Percentiles rank a stretch among this genome's conserved stretches.
These are phyloP conservation scores for Amphiprion percula DNA, from an alignment of 2,113 vertebrate genomes.

Conservation along the genomic window DNA sequence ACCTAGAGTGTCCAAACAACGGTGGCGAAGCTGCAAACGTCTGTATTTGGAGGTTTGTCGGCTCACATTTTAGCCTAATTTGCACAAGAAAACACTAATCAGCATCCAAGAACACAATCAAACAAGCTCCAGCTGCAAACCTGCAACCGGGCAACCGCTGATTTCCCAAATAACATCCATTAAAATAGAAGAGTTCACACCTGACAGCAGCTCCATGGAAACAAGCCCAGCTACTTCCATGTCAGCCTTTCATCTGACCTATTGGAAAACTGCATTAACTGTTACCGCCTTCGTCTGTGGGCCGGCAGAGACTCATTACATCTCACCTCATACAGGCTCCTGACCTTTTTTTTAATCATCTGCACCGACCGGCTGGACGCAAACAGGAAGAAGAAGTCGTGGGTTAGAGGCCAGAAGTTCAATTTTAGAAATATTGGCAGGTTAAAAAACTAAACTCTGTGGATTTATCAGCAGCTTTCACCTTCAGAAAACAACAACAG, in stretches of 20 bases:
- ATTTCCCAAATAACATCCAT: background rate
- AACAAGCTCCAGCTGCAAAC: constrained; percentile 8
- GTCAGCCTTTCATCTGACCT: constrained; percentile 48
- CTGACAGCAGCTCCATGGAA: constrained; percentile 10
- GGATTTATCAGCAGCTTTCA: too few relatives aligned
- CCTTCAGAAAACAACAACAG: background rate
- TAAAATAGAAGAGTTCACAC: background rate
- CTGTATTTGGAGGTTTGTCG: too few relatives aligned
- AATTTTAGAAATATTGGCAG: too few relatives aligned
- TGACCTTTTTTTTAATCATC: constrained; percentile 44
- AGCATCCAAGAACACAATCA: constrained; percentile 11
- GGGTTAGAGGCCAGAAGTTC: too few relatives aligned
- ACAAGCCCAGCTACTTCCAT: constrained; percentile 33
- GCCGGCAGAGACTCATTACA: constrained; percentile 48
- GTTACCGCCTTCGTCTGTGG: constrained; percentile 32
- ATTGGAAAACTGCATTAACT: constrained; percentile 43
- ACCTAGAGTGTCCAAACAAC: too few relatives aligned
- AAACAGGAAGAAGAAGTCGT: background rate
- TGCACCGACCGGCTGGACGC: background rate
- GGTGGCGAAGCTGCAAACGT: too few relatives aligned
- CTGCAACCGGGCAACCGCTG: background rate
- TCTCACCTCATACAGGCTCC: constrained; percentile 19
- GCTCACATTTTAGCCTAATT: background rate
- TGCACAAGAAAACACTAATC: constrained; percentile 7
- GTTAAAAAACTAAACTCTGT: background rate